Conservation (phyloP, 2,797 vertebrate genomes). For the Chelidonichthys spinosus region DNA sequence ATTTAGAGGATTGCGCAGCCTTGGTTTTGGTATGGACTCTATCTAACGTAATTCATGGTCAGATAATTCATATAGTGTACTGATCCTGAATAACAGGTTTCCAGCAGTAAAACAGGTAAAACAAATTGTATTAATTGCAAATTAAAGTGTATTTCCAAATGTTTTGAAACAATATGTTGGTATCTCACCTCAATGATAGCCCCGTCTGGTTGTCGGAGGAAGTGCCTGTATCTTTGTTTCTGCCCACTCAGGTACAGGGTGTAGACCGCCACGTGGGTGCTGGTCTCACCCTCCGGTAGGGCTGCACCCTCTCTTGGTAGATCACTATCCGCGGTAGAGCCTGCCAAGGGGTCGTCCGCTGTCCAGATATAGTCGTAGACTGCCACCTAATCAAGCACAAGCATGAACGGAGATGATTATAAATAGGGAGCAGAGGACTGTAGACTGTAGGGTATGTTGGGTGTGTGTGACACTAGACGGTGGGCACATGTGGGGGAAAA, state of each 20-base stretch:
- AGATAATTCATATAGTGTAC: not conserved
- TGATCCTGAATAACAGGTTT: not conserved
- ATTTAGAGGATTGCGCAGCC: not conserved
- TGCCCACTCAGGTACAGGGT: slow-evolving; percentile 87
- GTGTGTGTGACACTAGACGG: not conserved
- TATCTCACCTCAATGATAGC: slow-evolving; percentile 90
- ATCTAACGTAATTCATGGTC: not conserved
- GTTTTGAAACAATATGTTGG: not conserved
- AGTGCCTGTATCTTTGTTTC: slow-evolving; percentile 88
- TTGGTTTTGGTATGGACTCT: not conserved
- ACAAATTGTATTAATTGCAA: not conserved
- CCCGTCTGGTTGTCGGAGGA: slow-evolving; percentile 90
- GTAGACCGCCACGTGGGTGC: slow-evolving; percentile 86
- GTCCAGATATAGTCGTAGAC: slow-evolving; percentile 93
- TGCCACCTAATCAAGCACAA: slow-evolving; percentile 88
- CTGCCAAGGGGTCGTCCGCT: slow-evolving; percentile 70
- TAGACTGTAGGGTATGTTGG: not conserved
- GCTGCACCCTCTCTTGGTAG: slow-evolving; percentile 41
- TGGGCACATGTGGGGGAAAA: not conserved
- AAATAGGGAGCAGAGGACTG: not conserved
- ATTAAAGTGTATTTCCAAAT: not conserved
- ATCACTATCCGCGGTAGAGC: slow-evolving; percentile 65
- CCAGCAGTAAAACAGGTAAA: not conserved
- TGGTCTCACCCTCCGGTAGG: slow-evolving; percentile 69
- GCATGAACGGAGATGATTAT: slow-evolving; percentile 1